phyloP scores from a whole-genome alignment of 2,113 vertebrate genomes.

The Tympanuchus pallidicinctus region DNA sequence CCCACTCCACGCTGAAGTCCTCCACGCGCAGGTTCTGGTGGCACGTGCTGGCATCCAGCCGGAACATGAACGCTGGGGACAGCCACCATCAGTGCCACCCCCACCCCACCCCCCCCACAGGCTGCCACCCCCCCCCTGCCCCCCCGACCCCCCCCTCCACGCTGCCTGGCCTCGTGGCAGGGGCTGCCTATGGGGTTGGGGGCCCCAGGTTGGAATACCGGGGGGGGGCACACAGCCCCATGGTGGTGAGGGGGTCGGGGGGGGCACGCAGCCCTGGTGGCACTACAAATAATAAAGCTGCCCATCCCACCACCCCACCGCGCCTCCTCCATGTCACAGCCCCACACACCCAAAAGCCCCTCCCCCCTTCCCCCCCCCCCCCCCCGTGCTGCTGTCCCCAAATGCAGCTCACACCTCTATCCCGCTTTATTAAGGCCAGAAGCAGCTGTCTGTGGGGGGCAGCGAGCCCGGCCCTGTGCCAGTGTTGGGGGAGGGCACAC shows the following conservation, averaged over 20 bases:
- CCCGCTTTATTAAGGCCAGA: conserved; percentile 68
- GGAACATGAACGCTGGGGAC: conserved; percentile 87
- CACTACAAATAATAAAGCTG: not conserved
- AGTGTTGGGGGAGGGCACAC: not conserved
- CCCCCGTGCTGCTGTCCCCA: too few relatives aligned
- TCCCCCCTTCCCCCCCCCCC: too few relatives aligned
- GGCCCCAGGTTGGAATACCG: too few relatives aligned
- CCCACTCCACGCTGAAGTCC: conserved; percentile 93
- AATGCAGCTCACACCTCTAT: not conserved
- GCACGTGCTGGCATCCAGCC: conserved; percentile 87
- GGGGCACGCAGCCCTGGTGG: not conserved
- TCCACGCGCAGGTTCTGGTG: conserved; percentile 97
- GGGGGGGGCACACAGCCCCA: too few relatives aligned
- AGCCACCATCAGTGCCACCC: not conserved
- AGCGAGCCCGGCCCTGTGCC: not conserved
- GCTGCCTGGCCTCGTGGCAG: too few relatives aligned
- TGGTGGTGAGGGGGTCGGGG: not conserved
- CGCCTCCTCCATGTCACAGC: too few relatives aligned
- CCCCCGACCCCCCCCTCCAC: not conserved
- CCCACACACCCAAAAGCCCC: too few relatives aligned
- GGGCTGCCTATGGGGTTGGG: too few relatives aligned
- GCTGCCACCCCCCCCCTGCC: too few relatives aligned
- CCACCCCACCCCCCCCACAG: not conserved
- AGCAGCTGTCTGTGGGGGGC: conserved; percentile 49
- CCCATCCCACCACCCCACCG: not conserved